phyloP scores from a whole-genome alignment of 2,113 vertebrate genomes.

The Formicarius rufipectus region DNA sequence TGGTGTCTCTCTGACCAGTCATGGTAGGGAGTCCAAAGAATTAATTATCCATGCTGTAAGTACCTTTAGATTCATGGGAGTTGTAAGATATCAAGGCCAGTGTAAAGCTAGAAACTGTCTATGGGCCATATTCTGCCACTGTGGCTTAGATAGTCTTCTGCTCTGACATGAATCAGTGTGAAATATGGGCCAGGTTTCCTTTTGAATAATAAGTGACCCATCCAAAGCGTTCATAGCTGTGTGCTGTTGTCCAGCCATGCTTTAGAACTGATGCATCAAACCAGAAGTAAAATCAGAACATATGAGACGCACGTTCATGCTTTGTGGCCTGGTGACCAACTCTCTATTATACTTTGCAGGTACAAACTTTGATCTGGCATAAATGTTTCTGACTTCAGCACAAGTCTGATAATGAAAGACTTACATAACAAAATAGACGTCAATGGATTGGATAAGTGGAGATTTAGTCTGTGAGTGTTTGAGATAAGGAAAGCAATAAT shows the following conservation, averaged over 20 bases:
- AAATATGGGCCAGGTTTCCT: neutral
- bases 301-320: fast-evolving
- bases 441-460: neutral
- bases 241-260: neutral
- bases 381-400: neutral
- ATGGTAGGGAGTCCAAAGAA: neutral
- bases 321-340: neutral
- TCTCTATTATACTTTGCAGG: too few relatives aligned
- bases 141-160: neutral
- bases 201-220: neutral
- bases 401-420: neutral
- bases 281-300: neutral
- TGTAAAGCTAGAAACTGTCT: neutral
- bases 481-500: slow-evolving; percentile 8
- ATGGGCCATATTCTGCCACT: neutral
- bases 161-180: neutral
- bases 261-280: neutral
- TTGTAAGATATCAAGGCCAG: neutral
- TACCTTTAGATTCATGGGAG: neutral
- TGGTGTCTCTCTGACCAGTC: neutral
- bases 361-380: neutral
- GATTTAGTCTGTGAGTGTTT: neutral
- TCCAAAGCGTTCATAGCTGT: neutral
- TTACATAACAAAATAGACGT: neutral
- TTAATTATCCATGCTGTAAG: neutral